phyloP scores from a whole-genome alignment of 2,113 vertebrate species.

The Syrmaticus mikado region DNA sequence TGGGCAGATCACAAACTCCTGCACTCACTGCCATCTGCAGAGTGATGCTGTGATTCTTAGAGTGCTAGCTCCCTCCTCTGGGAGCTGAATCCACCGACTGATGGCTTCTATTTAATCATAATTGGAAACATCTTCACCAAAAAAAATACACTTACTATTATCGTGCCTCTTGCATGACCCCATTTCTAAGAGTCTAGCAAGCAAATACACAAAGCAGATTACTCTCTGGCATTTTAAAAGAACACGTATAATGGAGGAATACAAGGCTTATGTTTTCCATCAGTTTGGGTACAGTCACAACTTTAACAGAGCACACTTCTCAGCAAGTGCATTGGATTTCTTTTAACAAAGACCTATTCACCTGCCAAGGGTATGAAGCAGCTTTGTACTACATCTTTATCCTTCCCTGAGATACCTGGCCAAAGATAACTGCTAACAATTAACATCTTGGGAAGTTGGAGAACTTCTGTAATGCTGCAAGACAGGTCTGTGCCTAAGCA shows the following conservation, averaged over 20 bases:
- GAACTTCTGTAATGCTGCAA: slow-evolving; percentile 60
- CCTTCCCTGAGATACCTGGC: not conserved
- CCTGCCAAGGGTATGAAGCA: not conserved
- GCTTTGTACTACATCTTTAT: not conserved
- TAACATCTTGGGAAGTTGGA: slow-evolving; percentile 23
- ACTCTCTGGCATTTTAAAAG: not conserved
- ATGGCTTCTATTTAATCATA: not conserved
- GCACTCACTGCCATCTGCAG: not conserved
- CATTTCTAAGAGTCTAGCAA: not conserved
- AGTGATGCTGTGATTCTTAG: not conserved
- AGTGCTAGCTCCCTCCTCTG: not conserved
- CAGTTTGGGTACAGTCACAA: not conserved
- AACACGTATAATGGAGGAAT: rapidly evolving
- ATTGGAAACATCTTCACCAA: not conserved
- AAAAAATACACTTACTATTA: not conserved
- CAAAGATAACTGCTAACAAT: slow-evolving; percentile 19
- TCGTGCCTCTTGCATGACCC: not conserved
- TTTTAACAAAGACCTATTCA: not conserved
- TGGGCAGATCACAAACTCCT: not conserved
- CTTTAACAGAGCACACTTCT: not conserved
- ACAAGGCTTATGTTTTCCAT: not conserved
- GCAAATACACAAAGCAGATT: not conserved
- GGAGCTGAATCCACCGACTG: not conserved
- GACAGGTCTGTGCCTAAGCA: slow-evolving; percentile 53
- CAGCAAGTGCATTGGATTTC: not conserved